Evolutionary conservation across 2,888 invertebrate genomes (phyloP).

Genomic region (Drosophila pegasa): DNA sequence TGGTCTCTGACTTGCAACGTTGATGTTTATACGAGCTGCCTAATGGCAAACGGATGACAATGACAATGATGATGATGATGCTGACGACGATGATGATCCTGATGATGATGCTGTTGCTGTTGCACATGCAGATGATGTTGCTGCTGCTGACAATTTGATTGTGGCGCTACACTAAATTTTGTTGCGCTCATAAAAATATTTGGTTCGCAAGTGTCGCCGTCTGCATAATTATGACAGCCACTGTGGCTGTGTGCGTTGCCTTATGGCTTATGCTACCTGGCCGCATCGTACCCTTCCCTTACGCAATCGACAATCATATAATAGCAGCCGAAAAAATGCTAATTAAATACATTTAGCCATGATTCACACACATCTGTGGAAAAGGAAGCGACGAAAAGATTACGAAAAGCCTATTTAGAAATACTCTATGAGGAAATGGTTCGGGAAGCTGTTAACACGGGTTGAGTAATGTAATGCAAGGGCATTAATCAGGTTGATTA

Average conservation of each 20-base stretch:
- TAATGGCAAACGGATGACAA: slow-evolving; percentile 42
- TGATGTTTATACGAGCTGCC: slow-evolving; percentile 66
- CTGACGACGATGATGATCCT: slow-evolving; percentile 9
- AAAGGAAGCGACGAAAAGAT: background rate
- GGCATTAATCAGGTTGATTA: too few relatives aligned
- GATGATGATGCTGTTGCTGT: slow-evolving; percentile 11
- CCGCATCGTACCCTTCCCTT: slow-evolving; percentile 27
- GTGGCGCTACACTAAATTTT: slow-evolving; percentile 23
- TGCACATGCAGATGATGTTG: background rate
- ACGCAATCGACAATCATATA: slow-evolving; percentile 38
- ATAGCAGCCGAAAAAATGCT: slow-evolving; percentile 36
- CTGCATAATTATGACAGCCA: slow-evolving; percentile 34
- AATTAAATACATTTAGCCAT: slow-evolving; percentile 39
- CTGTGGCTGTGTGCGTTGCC: slow-evolving; percentile 34
- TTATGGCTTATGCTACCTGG: background rate
- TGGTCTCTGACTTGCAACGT: slow-evolving; percentile 25
- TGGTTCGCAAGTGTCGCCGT: slow-evolving; percentile 16
- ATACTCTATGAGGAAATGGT: background rate
- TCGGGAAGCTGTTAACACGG: too few relatives aligned
- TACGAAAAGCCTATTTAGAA: background rate
- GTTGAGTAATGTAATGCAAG: too few relatives aligned
- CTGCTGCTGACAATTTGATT: slow-evolving; percentile 14
- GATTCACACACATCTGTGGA: slow-evolving; percentile 7
- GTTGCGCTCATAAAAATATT: slow-evolving; percentile 12
- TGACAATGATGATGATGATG: slow-evolving; percentile 15